Evolutionary conservation across 2,113 vertebrate genomes (phyloP).

Genomic region (Benitochromis conjunctus): DNA sequence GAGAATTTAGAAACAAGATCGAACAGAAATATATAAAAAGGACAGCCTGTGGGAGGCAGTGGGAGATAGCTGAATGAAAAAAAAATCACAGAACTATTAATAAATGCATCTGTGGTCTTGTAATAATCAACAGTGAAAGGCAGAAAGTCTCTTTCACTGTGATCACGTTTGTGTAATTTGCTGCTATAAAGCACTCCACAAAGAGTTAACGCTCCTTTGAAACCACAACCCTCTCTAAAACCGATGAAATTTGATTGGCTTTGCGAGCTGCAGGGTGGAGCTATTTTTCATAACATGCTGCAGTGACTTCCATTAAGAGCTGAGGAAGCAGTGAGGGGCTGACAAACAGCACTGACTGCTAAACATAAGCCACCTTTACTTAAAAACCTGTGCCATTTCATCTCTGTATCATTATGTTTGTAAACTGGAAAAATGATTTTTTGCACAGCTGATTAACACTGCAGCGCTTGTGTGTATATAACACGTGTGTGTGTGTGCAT

Average conservation of each 20-base stretch:
- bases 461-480: not conserved
- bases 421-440: not conserved
- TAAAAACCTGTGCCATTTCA: not conserved
- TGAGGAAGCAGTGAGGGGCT: constrained; percentile 49
- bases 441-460: not conserved
- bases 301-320: constrained; percentile 62
- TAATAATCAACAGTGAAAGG: not conserved
- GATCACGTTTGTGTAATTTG: constrained; percentile 13
- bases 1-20: not conserved
- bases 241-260: constrained; percentile 61
- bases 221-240: constrained; percentile 44
- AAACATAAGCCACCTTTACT: not conserved
- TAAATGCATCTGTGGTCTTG: not conserved
- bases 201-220: constrained; percentile 56
- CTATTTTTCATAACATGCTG: constrained; percentile 62
- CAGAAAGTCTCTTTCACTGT: constrained; percentile 1
- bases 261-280: constrained; percentile 62
- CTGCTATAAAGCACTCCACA: constrained; percentile 21
- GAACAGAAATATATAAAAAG: constrained; percentile 19
- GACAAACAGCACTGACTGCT: constrained; percentile 32
- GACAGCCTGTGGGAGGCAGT: not conserved
- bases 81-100: constrained; percentile 5
- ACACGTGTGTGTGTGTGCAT: not conserved
- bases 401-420: not conserved
- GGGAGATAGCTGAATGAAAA: constrained; percentile 20